Percentiles rank a stretch among this genome's conserved stretches.
Conservation (phyloP, 2,888 invertebrate genomes). For the Aphelenchoides bicaudatus region DNA sequence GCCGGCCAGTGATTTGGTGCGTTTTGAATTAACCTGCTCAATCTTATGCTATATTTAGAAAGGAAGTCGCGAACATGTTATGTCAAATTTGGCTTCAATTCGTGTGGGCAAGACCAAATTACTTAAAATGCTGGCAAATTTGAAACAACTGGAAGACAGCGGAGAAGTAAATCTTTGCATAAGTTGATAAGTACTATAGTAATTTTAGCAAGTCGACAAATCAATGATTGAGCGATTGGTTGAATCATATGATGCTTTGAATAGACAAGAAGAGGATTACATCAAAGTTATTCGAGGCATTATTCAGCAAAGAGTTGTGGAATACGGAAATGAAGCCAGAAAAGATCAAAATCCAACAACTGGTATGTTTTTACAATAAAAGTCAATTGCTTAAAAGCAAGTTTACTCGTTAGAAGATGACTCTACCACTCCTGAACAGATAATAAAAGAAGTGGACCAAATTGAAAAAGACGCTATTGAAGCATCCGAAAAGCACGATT, state of each 20-base stretch:
- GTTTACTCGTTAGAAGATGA: background rate
- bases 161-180: conserved; percentile 29
- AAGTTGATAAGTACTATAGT: no score
- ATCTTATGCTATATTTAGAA: conserved; percentile 3
- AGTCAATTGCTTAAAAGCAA: background rate
- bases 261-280: conserved; percentile 50
- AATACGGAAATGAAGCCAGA: conserved; percentile 9
- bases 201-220: conserved; percentile 36
- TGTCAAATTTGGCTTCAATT: conserved; percentile 21
- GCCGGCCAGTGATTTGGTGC: background rate
- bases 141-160: conserved; percentile 26
- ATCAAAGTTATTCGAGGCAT: conserved; percentile 43
- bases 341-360: background rate
- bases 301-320: conserved; percentile 23
- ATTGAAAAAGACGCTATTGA: conserved; percentile 15
- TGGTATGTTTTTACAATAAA: background rate
- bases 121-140: conserved; percentile 29
- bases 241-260: conserved; percentile 44
- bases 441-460: conserved; percentile 18
- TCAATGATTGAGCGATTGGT: conserved; percentile 40
- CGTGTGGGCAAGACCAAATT: conserved; percentile 27
- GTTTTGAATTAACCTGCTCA: background rate
- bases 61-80: conserved; percentile 9
- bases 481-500: conserved; percentile 16
- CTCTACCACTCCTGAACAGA: background rate